Evolutionary conservation across 2,797 vertebrate species (phyloP), one percentile per base, ranked within the genome.

Genomic region (Tadarida brasiliensis): DNA sequence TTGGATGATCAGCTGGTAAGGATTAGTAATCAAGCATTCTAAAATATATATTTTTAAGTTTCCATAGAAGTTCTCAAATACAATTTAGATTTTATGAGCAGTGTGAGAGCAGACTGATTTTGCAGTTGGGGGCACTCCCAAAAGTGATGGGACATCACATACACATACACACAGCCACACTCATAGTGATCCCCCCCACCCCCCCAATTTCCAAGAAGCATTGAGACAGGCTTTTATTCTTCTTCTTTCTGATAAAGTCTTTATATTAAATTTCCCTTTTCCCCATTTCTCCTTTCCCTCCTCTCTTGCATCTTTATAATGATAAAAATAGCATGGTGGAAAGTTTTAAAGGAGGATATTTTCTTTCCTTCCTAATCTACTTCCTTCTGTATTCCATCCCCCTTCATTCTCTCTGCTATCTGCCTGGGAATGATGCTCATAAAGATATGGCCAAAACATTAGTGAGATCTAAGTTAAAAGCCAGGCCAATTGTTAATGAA

Each of bases 1-100:
- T 96, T 98, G 61, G 94, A 98, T 95, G 98, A 98, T 82, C 96
- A 97, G 57, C 83, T 98, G 98, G 99, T 99, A 98, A 98, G 95
- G 96, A 91, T 94, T 51, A 73, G 22, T 88, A 39, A 95, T 20
- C 44, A 92, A 90, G 11, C 33, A 87, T 57, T 94, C 15, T 92
- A 77, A 71, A 39, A 81, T 73, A 81, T 33, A 70, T 11, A 85
- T 67, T 33, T 26, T 93, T 81, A 74, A 65, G 44, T 86, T 91
- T 87, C 61, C 56, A 83, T 90, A 68, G 44, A 80, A 76, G 51
- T 67, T 82, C 61, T 67, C n/a, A 68, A 57, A 59, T 54, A 88
- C 77, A 90, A 35, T 88, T 89, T 73, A 92, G 84, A 57, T 93
- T 87, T 95, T 76, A 73, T 33, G 35, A 83, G 22, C 56, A 12